A percentile compares a stretch with the other conserved stretches of the same genome.
Evolutionary conservation across 2,888 invertebrate genomes (phyloP).

Genomic region (Netelia inedita): DNA sequence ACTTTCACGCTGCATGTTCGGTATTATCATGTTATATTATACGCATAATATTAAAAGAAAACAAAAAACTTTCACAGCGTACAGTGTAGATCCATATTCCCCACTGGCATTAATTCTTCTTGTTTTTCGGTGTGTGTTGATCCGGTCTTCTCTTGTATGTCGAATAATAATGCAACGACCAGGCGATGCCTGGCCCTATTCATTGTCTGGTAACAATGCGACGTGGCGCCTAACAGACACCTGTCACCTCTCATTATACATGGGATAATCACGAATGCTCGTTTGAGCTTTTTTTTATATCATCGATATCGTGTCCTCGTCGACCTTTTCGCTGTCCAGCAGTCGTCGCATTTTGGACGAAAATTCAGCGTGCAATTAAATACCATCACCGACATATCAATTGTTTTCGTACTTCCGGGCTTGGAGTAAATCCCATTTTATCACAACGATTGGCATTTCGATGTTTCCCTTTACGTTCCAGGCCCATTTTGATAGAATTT

Average conservation of each 20-base stretch:
- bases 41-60: conserved; percentile 18
- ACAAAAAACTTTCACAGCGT: background rate
- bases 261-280: conserved; percentile 76
- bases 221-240: conserved; percentile 78
- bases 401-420: conserved; percentile 7
- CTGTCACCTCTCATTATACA: conserved; percentile 81
- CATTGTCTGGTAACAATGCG: conserved; percentile 72
- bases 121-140: conserved; percentile 22
- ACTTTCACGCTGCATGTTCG: conserved; percentile 58
- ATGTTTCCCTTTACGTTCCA: background rate
- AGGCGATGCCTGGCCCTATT: conserved; percentile 64
- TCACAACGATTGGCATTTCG: background rate
- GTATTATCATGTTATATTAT: conserved; percentile 49
- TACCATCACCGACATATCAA: background rate
- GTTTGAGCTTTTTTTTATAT: conserved; percentile 73
- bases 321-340: conserved; percentile 36
- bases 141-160: conserved; percentile 44
- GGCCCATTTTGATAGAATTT: background rate
- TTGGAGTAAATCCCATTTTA: background rate
- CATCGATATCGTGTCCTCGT: conserved; percentile 23
- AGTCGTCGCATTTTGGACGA: conserved; percentile 3
- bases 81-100: background rate
- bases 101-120: conserved; percentile 44
- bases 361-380: background rate
- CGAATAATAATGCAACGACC: conserved; percentile 72